Percentiles rank a stretch among this genome's conserved stretches.
phyloP scores from a whole-genome alignment of 2,797 vertebrate species.

The Catostomus latipinnis region DNA sequence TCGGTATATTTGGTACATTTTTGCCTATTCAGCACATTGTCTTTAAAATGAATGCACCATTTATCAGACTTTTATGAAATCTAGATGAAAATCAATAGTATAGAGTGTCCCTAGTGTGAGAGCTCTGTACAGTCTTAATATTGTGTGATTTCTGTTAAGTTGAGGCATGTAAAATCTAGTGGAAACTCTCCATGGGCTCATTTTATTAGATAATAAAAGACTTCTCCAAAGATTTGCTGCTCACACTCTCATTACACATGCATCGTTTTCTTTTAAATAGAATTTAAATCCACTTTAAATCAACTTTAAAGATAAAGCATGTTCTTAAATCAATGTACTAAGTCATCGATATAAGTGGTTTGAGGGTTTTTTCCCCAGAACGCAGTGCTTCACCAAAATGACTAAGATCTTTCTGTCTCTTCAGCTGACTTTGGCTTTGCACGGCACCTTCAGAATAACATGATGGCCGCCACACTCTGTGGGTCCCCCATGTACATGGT shows the following conservation, averaged over 20 bases:
- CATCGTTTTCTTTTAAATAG: too few relatives aligned
- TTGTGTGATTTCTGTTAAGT: background rate
- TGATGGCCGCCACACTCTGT: slow-evolving; percentile 98
- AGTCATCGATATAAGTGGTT: background rate
- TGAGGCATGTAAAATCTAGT: too few relatives aligned
- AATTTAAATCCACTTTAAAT: background rate
- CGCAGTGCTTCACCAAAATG: background rate
- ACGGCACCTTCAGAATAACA: slow-evolving; percentile 95
- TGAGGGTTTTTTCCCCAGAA: background rate
- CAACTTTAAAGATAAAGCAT: background rate
- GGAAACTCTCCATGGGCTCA: too few relatives aligned
- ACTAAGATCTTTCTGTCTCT: slow-evolving; percentile 13
- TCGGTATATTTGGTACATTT: too few relatives aligned
- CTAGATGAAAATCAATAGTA: background rate
- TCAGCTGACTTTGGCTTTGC: slow-evolving; percentile 98
- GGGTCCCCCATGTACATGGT: slow-evolving; percentile 99
- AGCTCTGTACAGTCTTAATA: background rate
- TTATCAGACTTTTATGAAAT: too few relatives aligned
- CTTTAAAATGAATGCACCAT: background rate
- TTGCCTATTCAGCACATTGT: background rate
- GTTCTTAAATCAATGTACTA: background rate
- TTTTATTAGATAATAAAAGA: too few relatives aligned
- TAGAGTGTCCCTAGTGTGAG: background rate
- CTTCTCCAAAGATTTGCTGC: too few relatives aligned
- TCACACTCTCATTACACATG: too few relatives aligned